Evolutionary conservation across 2,113 vertebrate species (phyloP).

Genomic region (Caranx ignobilis): DNA sequence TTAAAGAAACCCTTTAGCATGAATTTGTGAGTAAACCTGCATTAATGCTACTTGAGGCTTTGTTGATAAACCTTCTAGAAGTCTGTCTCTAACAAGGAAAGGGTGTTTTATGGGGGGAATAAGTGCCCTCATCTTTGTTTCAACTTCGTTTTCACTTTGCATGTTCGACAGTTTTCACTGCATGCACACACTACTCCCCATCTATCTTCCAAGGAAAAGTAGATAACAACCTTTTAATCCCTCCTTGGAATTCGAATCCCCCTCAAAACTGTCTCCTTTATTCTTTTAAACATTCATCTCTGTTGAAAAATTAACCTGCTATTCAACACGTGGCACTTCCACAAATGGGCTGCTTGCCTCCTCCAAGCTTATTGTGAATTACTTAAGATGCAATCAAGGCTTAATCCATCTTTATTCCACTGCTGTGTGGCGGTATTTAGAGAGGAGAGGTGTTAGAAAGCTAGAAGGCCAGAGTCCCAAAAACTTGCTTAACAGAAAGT

Average conservation of each 20-base stretch:
- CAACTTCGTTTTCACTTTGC: conserved; percentile 46
- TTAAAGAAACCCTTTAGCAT: conserved; percentile 70
- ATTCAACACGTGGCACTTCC: conserved; percentile 88
- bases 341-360: conserved; percentile 90
- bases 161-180: conserved; percentile 63
- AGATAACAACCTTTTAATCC: conserved; percentile 93
- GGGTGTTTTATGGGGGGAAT: conserved; percentile 61
- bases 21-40: conserved; percentile 63
- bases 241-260: conserved; percentile 86
- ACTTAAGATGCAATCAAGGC: conserved; percentile 94
- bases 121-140: conserved; percentile 77
- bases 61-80: conserved; percentile 62
- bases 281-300: conserved; percentile 90
- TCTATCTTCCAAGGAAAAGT: conserved; percentile 84
- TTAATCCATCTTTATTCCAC: conserved; percentile 93
- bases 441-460: conserved; percentile 76
- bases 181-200: conserved; percentile 59
- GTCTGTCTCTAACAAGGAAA: conserved; percentile 61
- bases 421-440: conserved; percentile 87
- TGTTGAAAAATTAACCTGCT: conserved; percentile 94
- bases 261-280: conserved; percentile 88
- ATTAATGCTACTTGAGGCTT: conserved; percentile 61
- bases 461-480: conserved; percentile 76
- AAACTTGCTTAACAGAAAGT: conserved; percentile 96
- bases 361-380: conserved; percentile 93